Evolutionary conservation across 1,140 invertebrate species (phyloP).

Genomic region (Pseudomyrmex flavicornis): DNA sequence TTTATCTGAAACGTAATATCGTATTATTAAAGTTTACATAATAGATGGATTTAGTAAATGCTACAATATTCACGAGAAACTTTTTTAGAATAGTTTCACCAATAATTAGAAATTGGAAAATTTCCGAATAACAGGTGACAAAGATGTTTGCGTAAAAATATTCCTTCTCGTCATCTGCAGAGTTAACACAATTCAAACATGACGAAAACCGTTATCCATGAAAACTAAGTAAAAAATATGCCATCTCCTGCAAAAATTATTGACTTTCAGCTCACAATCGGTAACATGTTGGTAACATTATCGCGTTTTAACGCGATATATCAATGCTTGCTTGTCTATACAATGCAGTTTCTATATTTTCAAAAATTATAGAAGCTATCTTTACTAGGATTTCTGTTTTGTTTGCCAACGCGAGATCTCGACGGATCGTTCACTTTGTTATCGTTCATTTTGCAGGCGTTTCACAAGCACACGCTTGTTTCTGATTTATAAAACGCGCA

Average conservation of each 20-base stretch:
- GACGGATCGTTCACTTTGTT: neutral
- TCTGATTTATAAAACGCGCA: slow-evolving; percentile 14
- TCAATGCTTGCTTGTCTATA: too few species aligned
- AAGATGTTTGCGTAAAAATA: slow-evolving; percentile 24
- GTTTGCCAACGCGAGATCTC: neutral
- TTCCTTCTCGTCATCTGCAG: neutral
- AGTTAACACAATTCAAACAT: neutral
- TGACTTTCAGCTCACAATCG: slow-evolving; percentile 16
- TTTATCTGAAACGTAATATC: too few species aligned
- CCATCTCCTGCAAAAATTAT: neutral
- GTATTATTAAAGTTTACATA: neutral
- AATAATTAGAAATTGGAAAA: slow-evolving; percentile 32
- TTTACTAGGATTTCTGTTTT: neutral
- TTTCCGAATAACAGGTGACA: slow-evolving; percentile 19
- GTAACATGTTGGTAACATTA: slow-evolving; percentile 7
- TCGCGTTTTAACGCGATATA: neutral
- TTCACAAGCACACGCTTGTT: neutral
- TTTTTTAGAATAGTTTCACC: neutral
- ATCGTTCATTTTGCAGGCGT: neutral
- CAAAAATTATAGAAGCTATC: neutral
- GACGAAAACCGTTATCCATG: too few species aligned
- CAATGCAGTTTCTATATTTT: neutral
- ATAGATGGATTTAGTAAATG: neutral
- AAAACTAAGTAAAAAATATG: neutral
- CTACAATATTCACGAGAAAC: neutral